Evolutionary conservation across 2,888 invertebrate species (phyloP), one percentile per base, ranked within the genome.

Genomic region (Callosobruchus maculatus): DNA sequence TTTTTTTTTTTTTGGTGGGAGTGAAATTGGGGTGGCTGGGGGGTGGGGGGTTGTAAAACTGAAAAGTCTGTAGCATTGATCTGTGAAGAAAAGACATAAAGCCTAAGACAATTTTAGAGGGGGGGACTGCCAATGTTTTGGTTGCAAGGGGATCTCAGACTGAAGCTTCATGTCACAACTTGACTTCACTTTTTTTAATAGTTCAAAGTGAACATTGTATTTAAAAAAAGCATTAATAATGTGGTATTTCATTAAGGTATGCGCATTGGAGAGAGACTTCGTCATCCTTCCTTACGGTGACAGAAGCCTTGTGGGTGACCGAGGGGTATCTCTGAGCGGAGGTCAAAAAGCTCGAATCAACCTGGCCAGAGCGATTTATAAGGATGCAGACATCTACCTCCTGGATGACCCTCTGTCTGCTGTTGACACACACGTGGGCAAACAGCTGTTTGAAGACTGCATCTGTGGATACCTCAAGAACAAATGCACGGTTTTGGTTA

Each of bases 401-500:
- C 86, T 95, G 30, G 95, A 95, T 84, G 95, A 95, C 87, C 95
- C 95, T 0, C 85, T 95, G 0, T 93, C 93, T 75, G 94, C 95
- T 0, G 94, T 95, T 0, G 95, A 95, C 84, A 89, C 93, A 0
- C 91, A 92, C 75, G 94, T 95, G n/a, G 92, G 93, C 0, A 90
- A 91, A 75, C 92, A 93, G 84, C 86, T 95, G 4, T 95, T 94
- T 82, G 91, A 94, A 71, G 90, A 93, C 85, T 95, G 94, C 73
- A 92, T 94, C 74, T 87, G 74, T 85, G 70, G 87, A 0, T 87
- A 88, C 72, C 80, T 90, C 75, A 87, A 88, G 20, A 87, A 91
- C 76, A 91, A 93, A 83, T 93, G 94, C 0, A 89, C 93, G 26
- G 90, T 96, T 77, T 89, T 96, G 13, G 93, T 95, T 75, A 96